Evolutionary conservation across 2,888 invertebrate genomes (phyloP).

Genomic region (Euproctis similis): DNA sequence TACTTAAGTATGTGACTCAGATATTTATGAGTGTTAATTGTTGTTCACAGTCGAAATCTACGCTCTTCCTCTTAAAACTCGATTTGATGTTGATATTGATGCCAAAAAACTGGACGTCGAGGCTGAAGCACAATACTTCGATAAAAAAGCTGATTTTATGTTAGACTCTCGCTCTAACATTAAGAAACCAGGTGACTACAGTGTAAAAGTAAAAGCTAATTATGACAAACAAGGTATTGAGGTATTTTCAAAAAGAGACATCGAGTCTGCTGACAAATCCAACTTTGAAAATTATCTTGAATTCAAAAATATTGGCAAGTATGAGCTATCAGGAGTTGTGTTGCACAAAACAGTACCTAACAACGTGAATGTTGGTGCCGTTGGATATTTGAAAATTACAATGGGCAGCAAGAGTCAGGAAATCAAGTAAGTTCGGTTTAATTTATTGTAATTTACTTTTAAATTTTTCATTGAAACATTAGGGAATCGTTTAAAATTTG

Average conservation of each 20-base stretch:
- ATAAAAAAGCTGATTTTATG: slow-evolving; percentile 77
- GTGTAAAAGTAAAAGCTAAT: slow-evolving; percentile 42
- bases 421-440: slow-evolving; percentile 66
- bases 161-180: slow-evolving; percentile 70
- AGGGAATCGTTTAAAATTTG: no score
- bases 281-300: slow-evolving; percentile 77
- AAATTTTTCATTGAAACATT: no score
- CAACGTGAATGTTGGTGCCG: slow-evolving; percentile 73
- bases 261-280: slow-evolving; percentile 73
- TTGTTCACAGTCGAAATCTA: slow-evolving; percentile 68
- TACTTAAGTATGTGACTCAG: no score
- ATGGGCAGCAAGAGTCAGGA: slow-evolving; percentile 70
- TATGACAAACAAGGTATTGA: slow-evolving; percentile 53
- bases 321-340: slow-evolving; percentile 77
- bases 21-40: no score
- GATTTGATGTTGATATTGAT: slow-evolving; percentile 75
- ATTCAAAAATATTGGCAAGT: slow-evolving; percentile 77
- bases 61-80: slow-evolving; percentile 60
- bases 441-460: no score
- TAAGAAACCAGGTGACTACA: slow-evolving; percentile 60
- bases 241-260: slow-evolving; percentile 73
- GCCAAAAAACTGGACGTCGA: slow-evolving; percentile 75
- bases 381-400: slow-evolving; percentile 69
- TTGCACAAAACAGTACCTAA: slow-evolving; percentile 71
- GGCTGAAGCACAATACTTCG: slow-evolving; percentile 72